These are phyloP conservation scores for Lonchura striata DNA, from an alignment of 2,113 vertebrate species.

Conservation along the genomic window DNA sequence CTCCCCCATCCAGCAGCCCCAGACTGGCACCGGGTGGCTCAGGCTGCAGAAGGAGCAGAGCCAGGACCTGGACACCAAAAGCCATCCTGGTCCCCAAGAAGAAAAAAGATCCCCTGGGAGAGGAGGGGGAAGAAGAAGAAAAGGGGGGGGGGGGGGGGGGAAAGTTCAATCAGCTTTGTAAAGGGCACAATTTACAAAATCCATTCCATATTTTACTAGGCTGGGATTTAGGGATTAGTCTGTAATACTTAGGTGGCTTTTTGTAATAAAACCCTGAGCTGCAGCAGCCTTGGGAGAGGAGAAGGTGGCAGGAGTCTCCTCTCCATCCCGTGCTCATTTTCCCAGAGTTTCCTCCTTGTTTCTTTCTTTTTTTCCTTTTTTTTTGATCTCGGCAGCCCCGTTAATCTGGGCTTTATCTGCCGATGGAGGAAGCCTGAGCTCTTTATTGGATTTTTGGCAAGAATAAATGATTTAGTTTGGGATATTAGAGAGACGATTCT, in stretches of 20 bases:
- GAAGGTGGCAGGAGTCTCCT: slow-evolving; percentile 69
- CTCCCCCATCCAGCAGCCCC: not conserved
- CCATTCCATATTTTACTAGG: slow-evolving; percentile 82
- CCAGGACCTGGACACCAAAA: not conserved
- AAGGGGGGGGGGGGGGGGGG: no score
- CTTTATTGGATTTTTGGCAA: slow-evolving; percentile 82
- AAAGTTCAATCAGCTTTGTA: slow-evolving; percentile 86
- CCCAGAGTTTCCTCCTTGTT: slow-evolving; percentile 48
- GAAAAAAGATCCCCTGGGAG: not conserved
- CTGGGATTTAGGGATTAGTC: slow-evolving; percentile 85
- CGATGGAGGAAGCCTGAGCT: slow-evolving; percentile 77
- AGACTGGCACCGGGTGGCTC: not conserved
- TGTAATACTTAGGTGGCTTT: slow-evolving; percentile 82
- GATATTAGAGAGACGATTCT: slow-evolving; percentile 67
- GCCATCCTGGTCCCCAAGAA: not conserved
- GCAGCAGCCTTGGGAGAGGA: slow-evolving; percentile 72
- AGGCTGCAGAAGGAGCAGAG: not conserved
- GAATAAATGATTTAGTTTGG: slow-evolving; percentile 79
- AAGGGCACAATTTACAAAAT: slow-evolving; percentile 89
- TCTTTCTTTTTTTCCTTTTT: slow-evolving; percentile 26
- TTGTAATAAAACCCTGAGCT: slow-evolving; percentile 80
- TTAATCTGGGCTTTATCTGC: slow-evolving; percentile 81
- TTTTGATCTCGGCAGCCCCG: slow-evolving; percentile 62
- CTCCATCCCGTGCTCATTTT: slow-evolving; percentile 57
- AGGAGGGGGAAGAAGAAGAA: not conserved